Percentiles rank a stretch among this genome's conserved stretches.
Evolutionary conservation across 2,888 invertebrate genomes (phyloP).

Genomic region (Hydrotaea diabolus): DNA sequence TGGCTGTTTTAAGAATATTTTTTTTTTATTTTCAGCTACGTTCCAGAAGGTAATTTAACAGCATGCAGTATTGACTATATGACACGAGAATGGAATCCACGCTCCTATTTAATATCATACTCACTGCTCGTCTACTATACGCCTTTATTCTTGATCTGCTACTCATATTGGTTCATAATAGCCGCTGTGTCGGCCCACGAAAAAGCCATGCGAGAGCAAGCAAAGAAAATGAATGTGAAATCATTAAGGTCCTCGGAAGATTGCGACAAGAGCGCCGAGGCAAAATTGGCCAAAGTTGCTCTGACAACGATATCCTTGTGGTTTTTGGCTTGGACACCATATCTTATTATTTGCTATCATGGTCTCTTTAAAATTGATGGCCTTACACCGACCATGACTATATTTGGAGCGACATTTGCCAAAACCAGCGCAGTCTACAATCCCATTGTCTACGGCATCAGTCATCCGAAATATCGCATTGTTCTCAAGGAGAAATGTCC

Average conservation of each 20-base stretch:
- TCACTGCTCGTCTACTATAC: conserved; percentile 81
- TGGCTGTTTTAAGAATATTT: too few relatives aligned
- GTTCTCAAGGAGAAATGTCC: conserved; percentile 84
- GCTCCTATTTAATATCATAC: conserved; percentile 82
- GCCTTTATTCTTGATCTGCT: conserved; percentile 82
- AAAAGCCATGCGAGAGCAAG: conserved; percentile 82
- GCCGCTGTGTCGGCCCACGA: conserved; percentile 83
- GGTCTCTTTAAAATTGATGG: conserved; percentile 88
- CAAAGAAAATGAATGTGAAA: conserved; percentile 84
- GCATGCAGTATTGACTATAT: conserved; percentile 83
- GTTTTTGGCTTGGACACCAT: conserved; percentile 89
- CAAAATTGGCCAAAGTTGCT: conserved; percentile 83
- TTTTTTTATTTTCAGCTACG: conserved; percentile 79
- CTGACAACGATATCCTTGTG: conserved; percentile 84
- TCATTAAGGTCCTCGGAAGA: conserved; percentile 82
- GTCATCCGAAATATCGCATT: conserved; percentile 83
- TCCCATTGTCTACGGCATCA: conserved; percentile 83
- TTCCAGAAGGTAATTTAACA: conserved; percentile 85
- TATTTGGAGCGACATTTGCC: conserved; percentile 84
- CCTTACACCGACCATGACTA: conserved; percentile 89
- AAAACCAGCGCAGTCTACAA: conserved; percentile 83
- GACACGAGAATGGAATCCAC: conserved; percentile 80
- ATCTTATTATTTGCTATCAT: conserved; percentile 88
- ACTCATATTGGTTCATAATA: conserved; percentile 84
- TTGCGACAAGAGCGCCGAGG: conserved; percentile 81